Evolutionary conservation across 1,140 invertebrate species (phyloP), one percentile per base, ranked within the genome.

Genomic region (Papilio polytes): DNA sequence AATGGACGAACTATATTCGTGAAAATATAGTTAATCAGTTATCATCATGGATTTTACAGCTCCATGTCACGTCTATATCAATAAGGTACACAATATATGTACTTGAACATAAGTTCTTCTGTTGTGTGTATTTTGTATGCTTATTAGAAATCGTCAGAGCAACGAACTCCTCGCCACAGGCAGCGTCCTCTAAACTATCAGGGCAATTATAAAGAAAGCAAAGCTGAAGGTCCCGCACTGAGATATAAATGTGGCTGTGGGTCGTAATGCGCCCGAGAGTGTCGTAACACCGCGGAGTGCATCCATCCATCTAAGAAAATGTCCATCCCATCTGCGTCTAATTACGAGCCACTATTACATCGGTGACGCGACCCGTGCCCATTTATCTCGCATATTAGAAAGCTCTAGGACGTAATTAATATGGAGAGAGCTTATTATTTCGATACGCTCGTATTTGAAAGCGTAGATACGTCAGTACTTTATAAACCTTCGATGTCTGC

Each of bases 351-450:
- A 86, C 84, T 87, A 89, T 91, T 90, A 91, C 86, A 78, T 81
- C 78, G 81, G 74, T 81, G 83, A 81, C 72, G 82, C 76, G 53
- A 78, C 22, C 79, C 78, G 74, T 80, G 73, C 80, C 87, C 88
- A 90, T 92, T 91, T 92, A 91, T 92, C 88, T 92, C 84, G 59
- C 78, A 80, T 86, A 85, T 87, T 92, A 92, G 91, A 91, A 91
- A 93, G 88, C 83, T 94, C 89, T 94, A 91, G 92, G 89, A 91
- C 88, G 89, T 90, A 93, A 94, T 94, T 92, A 94, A 93, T 94
- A 93, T 93, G 83, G 87, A 92, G 89, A 89, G 86, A 91, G 91
- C 90, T 92, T 92, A 92, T 94, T 94, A 94, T 90, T 92, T 87
- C 82, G 91, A 91, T 92, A 92, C 83, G 74, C 82, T 86, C 79